Conservation (phyloP, 2,113 vertebrate genomes). For the Nematolebias whitei region DNA sequence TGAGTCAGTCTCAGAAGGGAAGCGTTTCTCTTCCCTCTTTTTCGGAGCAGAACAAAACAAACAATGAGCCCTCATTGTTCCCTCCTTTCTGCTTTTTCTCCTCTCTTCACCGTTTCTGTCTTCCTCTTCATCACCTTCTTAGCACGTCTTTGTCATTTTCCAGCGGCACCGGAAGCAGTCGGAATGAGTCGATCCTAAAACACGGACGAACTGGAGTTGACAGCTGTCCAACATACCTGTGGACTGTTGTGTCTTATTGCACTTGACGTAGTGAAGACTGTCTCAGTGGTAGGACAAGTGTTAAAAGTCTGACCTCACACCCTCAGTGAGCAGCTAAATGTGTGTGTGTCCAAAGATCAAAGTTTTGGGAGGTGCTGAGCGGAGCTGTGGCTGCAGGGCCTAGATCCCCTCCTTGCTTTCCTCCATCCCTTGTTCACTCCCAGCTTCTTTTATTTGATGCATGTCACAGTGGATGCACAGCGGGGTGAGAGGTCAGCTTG, state of each 20-base stretch:
- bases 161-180: slow-evolving; percentile 34
- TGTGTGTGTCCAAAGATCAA: slow-evolving; percentile 62
- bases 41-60: slow-evolving; percentile 81
- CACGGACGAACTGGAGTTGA: slow-evolving; percentile 30
- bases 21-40: slow-evolving; percentile 76
- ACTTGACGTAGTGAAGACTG: slow-evolving; percentile 68
- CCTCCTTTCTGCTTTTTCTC: slow-evolving; percentile 62
- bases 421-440: slow-evolving; percentile 40
- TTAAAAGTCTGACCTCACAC: slow-evolving; percentile 51
- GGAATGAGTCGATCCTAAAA: slow-evolving; percentile 54
- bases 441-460: slow-evolving; percentile 64
- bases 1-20: slow-evolving; percentile 75
- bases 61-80: slow-evolving; percentile 79
- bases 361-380: slow-evolving; percentile 49
- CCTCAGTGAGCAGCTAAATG: slow-evolving; percentile 10
- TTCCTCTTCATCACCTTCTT: slow-evolving; percentile 24
- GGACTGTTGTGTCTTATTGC: slow-evolving; percentile 52
- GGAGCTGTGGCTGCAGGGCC: slow-evolving; percentile 42
- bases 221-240: slow-evolving; percentile 24
- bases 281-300: slow-evolving; percentile 53
- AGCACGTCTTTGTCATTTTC: slow-evolving; percentile 35
- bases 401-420: slow-evolving; percentile 31
- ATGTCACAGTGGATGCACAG: slow-evolving; percentile 74
- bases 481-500: slow-evolving; percentile 69
- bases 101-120: slow-evolving; percentile 58